Base-by-base conservation (phyloP, 2,113 vertebrate genomes). In the Indicator indicator region DNA sequence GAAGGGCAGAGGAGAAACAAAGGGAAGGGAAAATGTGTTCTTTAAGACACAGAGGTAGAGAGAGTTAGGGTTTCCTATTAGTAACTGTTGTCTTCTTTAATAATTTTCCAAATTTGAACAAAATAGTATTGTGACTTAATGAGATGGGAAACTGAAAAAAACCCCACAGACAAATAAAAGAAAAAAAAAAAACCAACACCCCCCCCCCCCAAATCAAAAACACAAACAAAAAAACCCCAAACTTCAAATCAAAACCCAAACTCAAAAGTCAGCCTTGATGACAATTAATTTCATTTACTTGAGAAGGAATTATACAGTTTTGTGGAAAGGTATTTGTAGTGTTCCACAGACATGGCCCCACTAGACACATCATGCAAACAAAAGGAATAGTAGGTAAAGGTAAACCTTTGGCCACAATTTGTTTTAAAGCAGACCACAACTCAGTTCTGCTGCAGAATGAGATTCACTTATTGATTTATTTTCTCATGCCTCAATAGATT, bases 281-380 rank as follows among this genome's bases (percentile, higher is more conserved):
- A 70, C 1, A 38, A 56, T 56, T 71, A 30, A 27, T 72, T 80
- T 58, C 36, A 54, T 24, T 9, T 54, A 30, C 69, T 70, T n/a
- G 19, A 59, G 5, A 7, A 55, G 5, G 16, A 80, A 86, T 86
- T 36, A 21, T 24, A 18, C 3, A 19, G 5, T n/a, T 80, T 15
- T 30, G 19, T 76, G 14, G 11, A 76, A 84, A 1, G 4, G 9
- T 5, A 33, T 74, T 64, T 1, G 2, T 32, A 59, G 8, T n/a
- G 36, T 42, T 11, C 26, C 12, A 38, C 0, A 3, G 33, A 55
- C 33, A 50, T 7, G 6, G 6, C 6, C 0, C 0, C 9, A 19
- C 7, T 26, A 30, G 12, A 50, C 6, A 38, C 2, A n/a, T 33
- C 8, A 7, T 9, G 38, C 13, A 82, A 82, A 64, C 17, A 1